Conservation (phyloP, 92 coral and sea anemone species). For the Epizoanthus ramosus region DNA sequence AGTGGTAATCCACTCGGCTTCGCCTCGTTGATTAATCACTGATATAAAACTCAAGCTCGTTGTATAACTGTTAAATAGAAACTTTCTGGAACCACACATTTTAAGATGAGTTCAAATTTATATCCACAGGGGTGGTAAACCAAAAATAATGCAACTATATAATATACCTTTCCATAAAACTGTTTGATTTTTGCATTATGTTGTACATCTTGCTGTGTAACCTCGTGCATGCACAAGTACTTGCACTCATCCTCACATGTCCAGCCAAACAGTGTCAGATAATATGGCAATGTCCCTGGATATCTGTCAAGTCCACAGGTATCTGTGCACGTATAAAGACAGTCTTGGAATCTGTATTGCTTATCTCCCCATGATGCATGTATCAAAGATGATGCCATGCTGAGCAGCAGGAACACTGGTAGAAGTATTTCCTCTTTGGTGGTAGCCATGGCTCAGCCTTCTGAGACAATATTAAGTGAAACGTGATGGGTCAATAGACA, state of each 20-base stretch:
- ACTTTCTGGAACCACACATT: too few species aligned
- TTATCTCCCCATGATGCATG: slow-evolving; percentile 80
- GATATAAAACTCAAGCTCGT: too few species aligned
- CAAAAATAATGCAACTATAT: neutral
- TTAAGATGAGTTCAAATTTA: too few species aligned
- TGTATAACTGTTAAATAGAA: too few species aligned
- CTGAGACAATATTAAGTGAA: too few species aligned
- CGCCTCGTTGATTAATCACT: too few species aligned
- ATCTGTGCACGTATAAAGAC: slow-evolving; percentile 57
- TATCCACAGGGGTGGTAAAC: neutral
- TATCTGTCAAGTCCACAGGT: slow-evolving; percentile 67
- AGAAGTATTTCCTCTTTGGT: neutral
- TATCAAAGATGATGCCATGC: slow-evolving; percentile 14
- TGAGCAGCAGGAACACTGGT: neutral
- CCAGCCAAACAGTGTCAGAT: slow-evolving; percentile 83
- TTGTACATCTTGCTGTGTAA: slow-evolving; percentile 63
- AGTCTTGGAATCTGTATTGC: slow-evolving; percentile 50
- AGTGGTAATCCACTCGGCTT: too few species aligned
- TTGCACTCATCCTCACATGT: slow-evolving; percentile 92
- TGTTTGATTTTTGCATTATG: slow-evolving; percentile 61
- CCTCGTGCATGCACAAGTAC: slow-evolving; percentile 89
- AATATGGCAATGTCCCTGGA: slow-evolving; percentile 77
- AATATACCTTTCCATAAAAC: slow-evolving; percentile 87
- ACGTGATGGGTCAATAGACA: too few species aligned
- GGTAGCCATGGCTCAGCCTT: neutral